Base-by-base conservation (phyloP, 2,797 vertebrate species). In the Parotocinclus haroldoi region DNA sequence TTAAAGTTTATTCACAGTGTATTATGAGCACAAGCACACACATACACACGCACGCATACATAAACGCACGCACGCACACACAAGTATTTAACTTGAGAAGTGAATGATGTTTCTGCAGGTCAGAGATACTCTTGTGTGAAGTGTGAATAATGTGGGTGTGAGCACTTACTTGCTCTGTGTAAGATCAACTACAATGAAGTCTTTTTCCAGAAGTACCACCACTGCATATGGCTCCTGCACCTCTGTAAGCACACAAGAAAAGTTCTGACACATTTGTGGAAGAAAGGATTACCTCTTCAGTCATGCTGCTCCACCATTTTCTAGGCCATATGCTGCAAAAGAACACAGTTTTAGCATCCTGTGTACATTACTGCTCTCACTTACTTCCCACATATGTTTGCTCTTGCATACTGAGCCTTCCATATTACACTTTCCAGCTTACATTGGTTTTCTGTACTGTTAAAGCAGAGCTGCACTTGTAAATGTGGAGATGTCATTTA, bases 141-240 rank as follows among this genome's bases (percentile, higher is more conserved):
- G 10, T 38, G 13, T 4, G 9, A 7, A 37, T 7, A 18, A 11
- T 12, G 14, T 51, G 59, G 19, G n/a, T 55, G 40, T 42, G 45
- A 45, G n/a, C 50, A 58, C 76, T 58, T 59, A 78, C 76, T 70
- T 78, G 76, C 73, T 75, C 60, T 73, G 73, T 19, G 76, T 76
- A 10, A 99, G 89, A 83, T 98, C 96, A 83, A 99, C 92, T 40
- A 98, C 92, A 66, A 99, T 96, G 19, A 99, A 90, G 83, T 99
- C 96, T 87, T 97, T 98, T 85, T 98, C 96, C 86, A 99, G 82
- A 69, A 99, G 90, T 53, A 98, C 95, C 68, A 91, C 96, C 57
- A 98, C 95, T 3, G 96, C 96, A 68, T 96, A 98, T 0, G 96
- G 96, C 74, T 98, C 96, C 90, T 99, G 96, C 84, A 96, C 91